Conservation (phyloP, 2,888 invertebrate species). For the Caenorhabditis zanzibari region DNA sequence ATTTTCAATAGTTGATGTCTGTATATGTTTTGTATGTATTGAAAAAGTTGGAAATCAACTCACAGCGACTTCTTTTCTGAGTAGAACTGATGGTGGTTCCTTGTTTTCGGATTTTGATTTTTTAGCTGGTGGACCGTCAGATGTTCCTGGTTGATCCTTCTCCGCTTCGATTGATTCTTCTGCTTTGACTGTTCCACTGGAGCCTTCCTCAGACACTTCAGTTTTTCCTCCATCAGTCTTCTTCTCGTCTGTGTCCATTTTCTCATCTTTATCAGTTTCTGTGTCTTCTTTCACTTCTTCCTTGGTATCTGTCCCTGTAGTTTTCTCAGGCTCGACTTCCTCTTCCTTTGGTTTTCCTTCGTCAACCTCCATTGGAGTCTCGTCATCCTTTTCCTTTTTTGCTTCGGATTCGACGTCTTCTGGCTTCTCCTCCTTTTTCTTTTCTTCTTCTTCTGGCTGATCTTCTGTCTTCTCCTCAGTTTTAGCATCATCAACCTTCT, state of each 20-base stretch:
- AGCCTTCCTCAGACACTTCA: not conserved
- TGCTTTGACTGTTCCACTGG: not conserved
- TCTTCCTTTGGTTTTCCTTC: not conserved
- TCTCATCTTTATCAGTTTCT: not conserved
- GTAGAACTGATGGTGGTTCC: not conserved
- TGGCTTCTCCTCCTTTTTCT: too few relatives aligned
- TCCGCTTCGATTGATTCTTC: not conserved
- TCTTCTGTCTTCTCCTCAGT: not conserved
- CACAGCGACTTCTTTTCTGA: not conserved
- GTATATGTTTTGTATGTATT: too few relatives aligned
- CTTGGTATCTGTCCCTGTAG: too few relatives aligned
- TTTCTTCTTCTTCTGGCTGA: not conserved
- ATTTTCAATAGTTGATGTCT: too few relatives aligned
- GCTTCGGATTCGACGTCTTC: too few relatives aligned
- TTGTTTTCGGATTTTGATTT: not conserved
- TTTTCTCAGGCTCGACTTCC: not conserved
- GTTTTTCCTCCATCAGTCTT: not conserved
- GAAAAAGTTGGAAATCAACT: too few relatives aligned
- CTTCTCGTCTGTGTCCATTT: conserved; percentile 12
- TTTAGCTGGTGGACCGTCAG: too few relatives aligned
- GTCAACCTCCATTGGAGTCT: not conserved
- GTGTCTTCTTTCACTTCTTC: not conserved
- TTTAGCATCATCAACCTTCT: too few relatives aligned
- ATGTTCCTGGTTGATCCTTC: too few relatives aligned
- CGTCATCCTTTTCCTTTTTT: too few relatives aligned